phyloP scores from a whole-genome alignment of 2,113 vertebrate genomes.

The Piaya cayana region DNA sequence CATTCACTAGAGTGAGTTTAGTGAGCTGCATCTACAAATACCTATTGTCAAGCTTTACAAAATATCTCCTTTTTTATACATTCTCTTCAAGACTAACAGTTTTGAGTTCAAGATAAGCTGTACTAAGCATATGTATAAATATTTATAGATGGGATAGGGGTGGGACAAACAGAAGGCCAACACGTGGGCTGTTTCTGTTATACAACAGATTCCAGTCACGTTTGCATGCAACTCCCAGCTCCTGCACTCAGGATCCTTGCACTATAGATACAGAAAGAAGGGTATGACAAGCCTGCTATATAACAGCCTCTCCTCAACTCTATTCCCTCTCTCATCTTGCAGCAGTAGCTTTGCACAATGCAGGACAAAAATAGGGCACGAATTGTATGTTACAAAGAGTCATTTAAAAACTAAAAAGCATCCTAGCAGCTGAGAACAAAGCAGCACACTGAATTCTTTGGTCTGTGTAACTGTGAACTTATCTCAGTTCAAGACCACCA shows the following conservation, averaged over 20 bases:
- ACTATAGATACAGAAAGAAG: background rate
- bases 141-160: background rate
- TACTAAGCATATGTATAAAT: background rate
- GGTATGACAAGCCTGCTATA: background rate
- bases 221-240: background rate
- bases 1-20: background rate
- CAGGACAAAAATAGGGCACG: background rate
- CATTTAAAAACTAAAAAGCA: background rate
- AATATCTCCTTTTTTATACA: background rate
- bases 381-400: background rate
- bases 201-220: background rate
- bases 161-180: background rate
- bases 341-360: background rate
- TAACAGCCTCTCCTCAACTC: background rate
- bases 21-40: background rate
- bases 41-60: background rate
- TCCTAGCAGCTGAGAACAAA: background rate
- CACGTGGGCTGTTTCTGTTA: background rate
- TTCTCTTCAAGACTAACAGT: background rate
- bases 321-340: background rate
- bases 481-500: background rate
- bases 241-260: background rate
- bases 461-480: background rate
- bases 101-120: background rate
- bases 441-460: background rate